Conservation (phyloP, 2,797 vertebrate species). For the Myotis planiceps region DNA sequence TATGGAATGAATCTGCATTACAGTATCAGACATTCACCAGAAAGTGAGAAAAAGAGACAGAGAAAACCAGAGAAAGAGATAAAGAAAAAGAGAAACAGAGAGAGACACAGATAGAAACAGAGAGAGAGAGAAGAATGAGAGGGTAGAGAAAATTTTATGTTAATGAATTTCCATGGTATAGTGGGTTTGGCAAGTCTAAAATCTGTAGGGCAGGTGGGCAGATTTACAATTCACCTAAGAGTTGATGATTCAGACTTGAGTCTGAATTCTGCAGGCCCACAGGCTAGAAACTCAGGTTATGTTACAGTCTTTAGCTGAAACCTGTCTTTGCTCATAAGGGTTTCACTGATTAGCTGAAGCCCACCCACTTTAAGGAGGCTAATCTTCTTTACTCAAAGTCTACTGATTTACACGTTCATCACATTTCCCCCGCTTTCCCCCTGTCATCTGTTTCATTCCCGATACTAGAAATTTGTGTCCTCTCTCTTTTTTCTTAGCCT, state of each 20-base stretch:
- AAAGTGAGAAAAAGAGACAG: neutral
- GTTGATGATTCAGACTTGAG: neutral
- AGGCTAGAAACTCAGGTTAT: neutral
- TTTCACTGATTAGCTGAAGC: neutral
- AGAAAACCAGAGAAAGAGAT: neutral
- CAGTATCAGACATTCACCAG: neutral
- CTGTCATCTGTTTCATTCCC: neutral
- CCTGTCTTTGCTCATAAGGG: neutral
- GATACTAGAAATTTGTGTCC: neutral
- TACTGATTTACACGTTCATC: neutral
- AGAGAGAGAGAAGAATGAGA: neutral
- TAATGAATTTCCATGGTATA: neutral
- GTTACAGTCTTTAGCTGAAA: neutral
- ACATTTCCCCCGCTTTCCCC: accelerated
- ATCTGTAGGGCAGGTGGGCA: neutral
- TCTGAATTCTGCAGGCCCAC: neutral
- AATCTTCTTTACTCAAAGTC: neutral
- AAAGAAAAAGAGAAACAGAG: neutral
- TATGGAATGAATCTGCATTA: neutral
- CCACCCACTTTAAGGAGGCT: neutral
- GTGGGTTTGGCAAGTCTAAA: neutral
- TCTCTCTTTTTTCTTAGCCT: neutral
- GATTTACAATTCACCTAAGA: neutral
- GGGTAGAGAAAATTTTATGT: neutral
- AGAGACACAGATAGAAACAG: neutral